phyloP scores from a whole-genome alignment of 2,888 invertebrate species.

The Tetheella fluctuosa region DNA sequence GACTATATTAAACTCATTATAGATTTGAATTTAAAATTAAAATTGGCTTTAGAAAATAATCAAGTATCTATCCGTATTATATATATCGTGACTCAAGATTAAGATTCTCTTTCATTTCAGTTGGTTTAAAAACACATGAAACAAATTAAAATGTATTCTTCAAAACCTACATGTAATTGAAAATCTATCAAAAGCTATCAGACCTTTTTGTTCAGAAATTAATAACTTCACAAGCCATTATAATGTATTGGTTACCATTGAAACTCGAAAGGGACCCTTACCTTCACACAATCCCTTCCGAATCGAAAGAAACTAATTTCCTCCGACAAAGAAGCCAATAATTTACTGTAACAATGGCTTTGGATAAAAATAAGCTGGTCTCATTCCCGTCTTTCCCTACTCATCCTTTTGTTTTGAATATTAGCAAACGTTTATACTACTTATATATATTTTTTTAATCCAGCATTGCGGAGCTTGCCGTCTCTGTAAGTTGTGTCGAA shows the following conservation, averaged over 20 bases:
- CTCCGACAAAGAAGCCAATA: conserved; percentile 24
- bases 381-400: conserved; percentile 11
- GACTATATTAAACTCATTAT: no score
- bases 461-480: no score
- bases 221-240: conserved; percentile 2
- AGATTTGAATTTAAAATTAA: no score
- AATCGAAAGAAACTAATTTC: conserved; percentile 26
- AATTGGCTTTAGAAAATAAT: no score
- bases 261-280: conserved; percentile 5
- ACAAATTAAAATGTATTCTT: background rate
- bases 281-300: conserved; percentile 9
- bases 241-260: background rate
- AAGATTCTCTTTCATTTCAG: background rate
- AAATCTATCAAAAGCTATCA: background rate
- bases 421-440: background rate
- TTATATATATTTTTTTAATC: no score
- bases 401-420: conserved; percentile 14
- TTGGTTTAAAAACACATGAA: background rate
- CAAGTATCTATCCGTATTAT: no score
- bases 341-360: conserved; percentile 24
- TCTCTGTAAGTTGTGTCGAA: no score
- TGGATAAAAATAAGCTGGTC: conserved; percentile 20
- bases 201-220: background rate
- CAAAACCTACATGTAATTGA: background rate
- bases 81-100: no score